Conservation (phyloP, 2,113 vertebrate species). For the Cisticola juncidis region DNA sequence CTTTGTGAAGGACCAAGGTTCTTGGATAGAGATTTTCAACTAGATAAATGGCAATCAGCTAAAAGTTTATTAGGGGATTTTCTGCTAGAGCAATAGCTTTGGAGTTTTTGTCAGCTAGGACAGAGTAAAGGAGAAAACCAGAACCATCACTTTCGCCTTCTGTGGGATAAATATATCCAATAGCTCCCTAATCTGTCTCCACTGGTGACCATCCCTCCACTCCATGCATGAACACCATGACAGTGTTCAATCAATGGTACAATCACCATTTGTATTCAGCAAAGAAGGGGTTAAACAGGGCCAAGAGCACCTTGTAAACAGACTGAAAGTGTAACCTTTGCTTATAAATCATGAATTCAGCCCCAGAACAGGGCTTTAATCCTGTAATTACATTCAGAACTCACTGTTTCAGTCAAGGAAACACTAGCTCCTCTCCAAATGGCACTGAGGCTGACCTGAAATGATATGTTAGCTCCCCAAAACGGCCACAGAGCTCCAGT, state of each 20-base stretch:
- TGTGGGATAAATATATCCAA: neutral
- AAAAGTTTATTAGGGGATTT: neutral
- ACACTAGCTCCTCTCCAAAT: slow-evolving; percentile 73
- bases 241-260: too few relatives aligned
- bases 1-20: neutral
- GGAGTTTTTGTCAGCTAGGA: neutral
- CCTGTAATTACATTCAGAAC: slow-evolving; percentile 75
- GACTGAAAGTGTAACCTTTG: slow-evolving; percentile 69
- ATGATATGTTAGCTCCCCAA: slow-evolving; percentile 65
- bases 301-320: slow-evolving; percentile 53
- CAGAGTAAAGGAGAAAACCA: neutral
- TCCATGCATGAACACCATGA: neutral
- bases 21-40: neutral
- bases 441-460: slow-evolving; percentile 66
- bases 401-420: slow-evolving; percentile 75
- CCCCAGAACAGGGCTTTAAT: slow-evolving; percentile 69
- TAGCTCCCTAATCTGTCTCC: neutral
- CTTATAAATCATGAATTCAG: slow-evolving; percentile 63
- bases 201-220: neutral
- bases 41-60: neutral
- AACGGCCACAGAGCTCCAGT: neutral
- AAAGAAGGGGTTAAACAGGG: slow-evolving; percentile 29
- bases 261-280: neutral
- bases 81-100: neutral
- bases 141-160: neutral